These are phyloP conservation scores for Heliocidaris tuberculata DNA, from an alignment of 35 echinoderm and acorn worm species.

Conservation along the genomic window DNA sequence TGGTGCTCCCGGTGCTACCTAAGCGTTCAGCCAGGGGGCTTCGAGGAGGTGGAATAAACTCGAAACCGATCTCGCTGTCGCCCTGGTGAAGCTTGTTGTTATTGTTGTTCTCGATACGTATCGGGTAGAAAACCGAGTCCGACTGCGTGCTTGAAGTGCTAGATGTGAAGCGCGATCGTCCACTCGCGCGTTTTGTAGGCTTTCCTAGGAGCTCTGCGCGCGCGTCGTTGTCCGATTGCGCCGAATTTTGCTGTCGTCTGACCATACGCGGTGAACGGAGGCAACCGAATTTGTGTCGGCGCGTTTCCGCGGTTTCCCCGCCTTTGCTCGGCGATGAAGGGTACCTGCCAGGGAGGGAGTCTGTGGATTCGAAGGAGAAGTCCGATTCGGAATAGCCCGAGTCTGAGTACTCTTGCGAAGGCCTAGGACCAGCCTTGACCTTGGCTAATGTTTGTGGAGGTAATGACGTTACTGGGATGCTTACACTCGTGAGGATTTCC, in stretches of 20 bases:
- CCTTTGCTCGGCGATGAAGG: slow-evolving; percentile 37
- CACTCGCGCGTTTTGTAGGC: slow-evolving; percentile 40
- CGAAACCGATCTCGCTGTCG: slow-evolving; percentile 45
- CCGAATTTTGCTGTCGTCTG: slow-evolving; percentile 59
- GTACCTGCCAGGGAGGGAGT: slow-evolving; percentile 48
- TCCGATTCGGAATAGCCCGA: slow-evolving; percentile 87
- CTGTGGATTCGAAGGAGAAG: slow-evolving; percentile 83
- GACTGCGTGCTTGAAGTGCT: slow-evolving; percentile 59
- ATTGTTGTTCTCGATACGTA: slow-evolving; percentile 53
- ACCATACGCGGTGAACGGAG: slow-evolving; percentile 71
- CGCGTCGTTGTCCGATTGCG: slow-evolving; percentile 62
- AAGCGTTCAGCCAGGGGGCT: slow-evolving; percentile 50
- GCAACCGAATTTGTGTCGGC: slow-evolving; percentile 82
- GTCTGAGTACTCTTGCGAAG: slow-evolving; percentile 79
- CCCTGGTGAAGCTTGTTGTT: slow-evolving; percentile 21
- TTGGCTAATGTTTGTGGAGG: slow-evolving; percentile 39
- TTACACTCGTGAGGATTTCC: neutral
- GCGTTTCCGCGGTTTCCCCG: slow-evolving; percentile 72
- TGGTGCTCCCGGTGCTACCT: slow-evolving; percentile 42
- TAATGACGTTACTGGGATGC: slow-evolving; percentile 9
- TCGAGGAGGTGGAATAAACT: slow-evolving; percentile 42
- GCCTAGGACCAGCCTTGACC: slow-evolving; percentile 50
- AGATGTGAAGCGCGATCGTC: slow-evolving; percentile 57
- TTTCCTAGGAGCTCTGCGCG: slow-evolving; percentile 57
- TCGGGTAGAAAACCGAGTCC: slow-evolving; percentile 69